Evolutionary conservation across 37 sponge, comb jelly and placozoan species (phyloP).

Genomic region (Agelas oroides): DNA sequence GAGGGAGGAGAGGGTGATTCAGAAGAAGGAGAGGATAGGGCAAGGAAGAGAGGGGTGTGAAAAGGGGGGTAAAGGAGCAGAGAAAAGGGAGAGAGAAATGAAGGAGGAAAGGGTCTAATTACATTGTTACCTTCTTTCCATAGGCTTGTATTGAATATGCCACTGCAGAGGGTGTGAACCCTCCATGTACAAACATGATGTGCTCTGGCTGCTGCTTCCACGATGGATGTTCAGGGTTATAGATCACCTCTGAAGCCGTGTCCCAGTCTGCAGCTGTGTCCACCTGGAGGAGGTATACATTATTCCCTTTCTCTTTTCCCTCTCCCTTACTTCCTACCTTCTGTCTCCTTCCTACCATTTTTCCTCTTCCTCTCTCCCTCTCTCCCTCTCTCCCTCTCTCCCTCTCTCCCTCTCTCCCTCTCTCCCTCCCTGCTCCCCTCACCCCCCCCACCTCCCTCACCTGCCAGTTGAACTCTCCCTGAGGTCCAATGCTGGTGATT

Average conservation of each 20-base stretch:
- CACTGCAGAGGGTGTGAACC: constrained; percentile 69
- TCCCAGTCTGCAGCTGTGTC: constrained; percentile 77
- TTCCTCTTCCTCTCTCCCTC: background rate
- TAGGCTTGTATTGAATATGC: constrained; percentile 38
- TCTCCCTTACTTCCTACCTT: background rate
- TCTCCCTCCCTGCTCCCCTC: too few species aligned
- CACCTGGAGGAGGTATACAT: constrained; percentile 26
- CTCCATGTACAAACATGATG: constrained; percentile 34
- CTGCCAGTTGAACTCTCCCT: constrained; percentile 96
- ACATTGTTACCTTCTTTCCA: constrained; percentile 61
- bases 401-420: too few species aligned
- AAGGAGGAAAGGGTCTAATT: too few species aligned
- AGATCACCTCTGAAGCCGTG: constrained; percentile 55
- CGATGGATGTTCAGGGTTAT: constrained; percentile 32
- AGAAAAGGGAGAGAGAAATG: background rate
- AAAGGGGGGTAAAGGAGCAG: too few species aligned
- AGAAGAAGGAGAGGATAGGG: too few species aligned
- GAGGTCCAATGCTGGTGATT: constrained; percentile 90
- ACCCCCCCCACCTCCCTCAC: constrained; percentile 10
- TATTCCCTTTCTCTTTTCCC: background rate
- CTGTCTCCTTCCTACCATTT: too few species aligned
- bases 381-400: background rate
- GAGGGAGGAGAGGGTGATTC: too few species aligned
- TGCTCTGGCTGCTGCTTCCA: constrained; percentile 27
- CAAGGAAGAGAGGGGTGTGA: too few species aligned